phyloP scores from a whole-genome alignment of 1,140 invertebrate genomes.

The Orchesella cincta region DNA sequence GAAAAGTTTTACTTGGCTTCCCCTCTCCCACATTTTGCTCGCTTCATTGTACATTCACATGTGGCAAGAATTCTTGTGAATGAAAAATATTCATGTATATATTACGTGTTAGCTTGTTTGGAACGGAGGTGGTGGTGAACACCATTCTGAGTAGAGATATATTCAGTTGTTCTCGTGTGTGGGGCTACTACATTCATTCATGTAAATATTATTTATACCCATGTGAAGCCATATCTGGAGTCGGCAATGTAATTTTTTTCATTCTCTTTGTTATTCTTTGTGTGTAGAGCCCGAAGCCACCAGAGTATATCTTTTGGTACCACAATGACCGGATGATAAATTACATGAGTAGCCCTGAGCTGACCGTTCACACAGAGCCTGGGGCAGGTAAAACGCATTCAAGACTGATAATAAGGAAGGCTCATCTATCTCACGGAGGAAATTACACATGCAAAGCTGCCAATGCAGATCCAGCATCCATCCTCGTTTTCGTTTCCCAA shows the following conservation, averaged over 20 bases:
- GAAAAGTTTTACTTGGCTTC: too few relatives aligned
- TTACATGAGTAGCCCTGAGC: constrained; percentile 53
- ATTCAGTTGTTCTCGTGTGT: too few relatives aligned
- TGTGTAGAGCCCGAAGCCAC: constrained; percentile 82
- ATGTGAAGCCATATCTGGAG: not conserved
- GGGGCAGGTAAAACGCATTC: constrained; percentile 50
- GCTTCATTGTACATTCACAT: too few relatives aligned
- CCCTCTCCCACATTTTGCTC: too few relatives aligned
- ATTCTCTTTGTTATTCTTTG: constrained; percentile 52
- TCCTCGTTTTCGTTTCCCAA: constrained; percentile 56
- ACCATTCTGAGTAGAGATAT: too few relatives aligned
- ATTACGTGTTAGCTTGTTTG: too few relatives aligned
- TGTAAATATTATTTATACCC: too few relatives aligned
- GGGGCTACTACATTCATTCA: too few relatives aligned
- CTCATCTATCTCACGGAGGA: constrained; percentile 50
- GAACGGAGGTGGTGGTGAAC: too few relatives aligned
- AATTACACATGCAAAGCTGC: constrained; percentile 52
- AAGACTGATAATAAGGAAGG: constrained; percentile 52
- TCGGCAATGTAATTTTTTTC: too few relatives aligned
- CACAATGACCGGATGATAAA: constrained; percentile 62
- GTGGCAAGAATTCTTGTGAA: too few relatives aligned
- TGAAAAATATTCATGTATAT: too few relatives aligned
- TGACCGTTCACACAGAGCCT: constrained; percentile 40
- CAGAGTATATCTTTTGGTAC: constrained; percentile 88
- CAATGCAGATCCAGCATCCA: constrained; percentile 55